Conservation (phyloP, 2,113 vertebrate genomes). For the Otis tarda region DNA sequence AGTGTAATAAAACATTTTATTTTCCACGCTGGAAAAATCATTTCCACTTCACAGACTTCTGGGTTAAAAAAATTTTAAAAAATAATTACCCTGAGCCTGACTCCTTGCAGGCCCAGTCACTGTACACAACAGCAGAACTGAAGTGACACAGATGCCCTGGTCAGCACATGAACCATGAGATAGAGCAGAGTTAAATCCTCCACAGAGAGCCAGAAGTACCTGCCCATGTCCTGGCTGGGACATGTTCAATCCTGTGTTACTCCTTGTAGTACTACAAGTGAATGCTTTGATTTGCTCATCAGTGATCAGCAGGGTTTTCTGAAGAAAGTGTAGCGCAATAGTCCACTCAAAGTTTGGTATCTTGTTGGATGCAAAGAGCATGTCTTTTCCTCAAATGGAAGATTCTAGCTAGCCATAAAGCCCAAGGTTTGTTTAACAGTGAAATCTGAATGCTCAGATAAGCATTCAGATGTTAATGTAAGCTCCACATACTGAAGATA, state of each 20-base stretch:
- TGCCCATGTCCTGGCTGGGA: too few relatives aligned
- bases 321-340: background rate
- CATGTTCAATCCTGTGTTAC: fast-evolving
- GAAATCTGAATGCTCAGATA: background rate
- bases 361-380: background rate
- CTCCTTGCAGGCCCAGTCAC: too few relatives aligned
- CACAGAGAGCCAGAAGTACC: background rate
- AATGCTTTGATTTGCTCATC: background rate
- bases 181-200: background rate
- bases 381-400: background rate
- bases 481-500: background rate
- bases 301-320: background rate
- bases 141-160: too few relatives aligned
- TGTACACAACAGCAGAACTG: background rate
- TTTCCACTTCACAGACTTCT: background rate
- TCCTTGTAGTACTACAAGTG: background rate
- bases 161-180: fast-evolving
- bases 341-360: background rate
- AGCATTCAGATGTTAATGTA: background rate
- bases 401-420: background rate
- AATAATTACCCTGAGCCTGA: background rate
- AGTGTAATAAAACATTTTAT: too few relatives aligned
- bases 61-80: background rate
- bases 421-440: background rate
- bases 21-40: background rate